Conservation (phyloP, 2,797 vertebrate genomes). For the Phaenicophaeus curvirostris region DNA sequence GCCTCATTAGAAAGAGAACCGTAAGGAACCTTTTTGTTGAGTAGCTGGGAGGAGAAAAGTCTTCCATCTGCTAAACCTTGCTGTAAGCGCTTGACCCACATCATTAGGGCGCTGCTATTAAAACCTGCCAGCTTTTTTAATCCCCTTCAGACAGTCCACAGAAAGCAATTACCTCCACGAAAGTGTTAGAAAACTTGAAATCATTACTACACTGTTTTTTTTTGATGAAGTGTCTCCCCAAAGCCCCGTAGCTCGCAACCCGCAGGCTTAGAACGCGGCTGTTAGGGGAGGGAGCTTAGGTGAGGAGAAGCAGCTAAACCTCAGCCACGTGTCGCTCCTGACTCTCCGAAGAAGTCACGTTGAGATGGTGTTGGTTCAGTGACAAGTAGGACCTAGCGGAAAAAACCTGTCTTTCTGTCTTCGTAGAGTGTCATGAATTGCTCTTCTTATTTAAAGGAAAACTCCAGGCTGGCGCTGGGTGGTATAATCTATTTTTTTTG, state of each 20-base stretch:
- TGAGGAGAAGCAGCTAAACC: not conserved
- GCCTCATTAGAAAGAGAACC: not conserved
- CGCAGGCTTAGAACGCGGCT: accelerated
- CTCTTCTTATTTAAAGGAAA: slow-evolving; percentile 52
- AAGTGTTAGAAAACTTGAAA: not conserved
- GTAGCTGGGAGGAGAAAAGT: not conserved
- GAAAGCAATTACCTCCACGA: not conserved
- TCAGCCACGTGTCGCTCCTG: not conserved
- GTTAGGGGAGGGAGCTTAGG: not conserved
- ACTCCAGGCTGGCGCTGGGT: not conserved
- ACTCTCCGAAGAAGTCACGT: not conserved
- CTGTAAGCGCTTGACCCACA: not conserved
- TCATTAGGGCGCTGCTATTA: not conserved
- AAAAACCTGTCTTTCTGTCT: not conserved
- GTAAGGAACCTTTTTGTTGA: not conserved
- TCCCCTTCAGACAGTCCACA: not conserved
- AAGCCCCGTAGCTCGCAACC: accelerated
- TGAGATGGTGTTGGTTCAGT: not conserved
- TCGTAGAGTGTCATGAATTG: not conserved
- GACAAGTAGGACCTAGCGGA: not conserved
- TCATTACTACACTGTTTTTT: not conserved
- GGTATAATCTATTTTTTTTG: not conserved
- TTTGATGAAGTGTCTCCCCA: not conserved
- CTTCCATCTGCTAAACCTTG: not conserved
- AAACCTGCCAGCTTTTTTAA: not conserved